Conservation (phyloP, 1,140 invertebrate species). For the Drosophila repleta region DNA sequence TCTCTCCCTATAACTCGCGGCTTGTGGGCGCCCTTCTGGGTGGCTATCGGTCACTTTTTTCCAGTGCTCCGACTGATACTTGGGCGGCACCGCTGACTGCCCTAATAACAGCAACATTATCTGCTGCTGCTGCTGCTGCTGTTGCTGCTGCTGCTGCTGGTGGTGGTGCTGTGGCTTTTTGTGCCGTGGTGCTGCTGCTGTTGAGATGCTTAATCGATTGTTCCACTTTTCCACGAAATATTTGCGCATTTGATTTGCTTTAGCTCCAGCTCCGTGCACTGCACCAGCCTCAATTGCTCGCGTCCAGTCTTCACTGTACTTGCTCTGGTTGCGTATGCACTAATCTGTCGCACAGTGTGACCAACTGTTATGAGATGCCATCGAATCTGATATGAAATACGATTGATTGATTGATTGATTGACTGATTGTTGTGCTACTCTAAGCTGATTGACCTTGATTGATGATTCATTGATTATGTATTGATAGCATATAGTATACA, state of each 20-base stretch:
- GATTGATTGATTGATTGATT: too few species aligned
- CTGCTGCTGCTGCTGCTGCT: constrained; percentile 10
- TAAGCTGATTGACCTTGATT: too few species aligned
- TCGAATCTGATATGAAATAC: background rate
- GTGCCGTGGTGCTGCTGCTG: too few species aligned
- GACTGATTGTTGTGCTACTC: too few species aligned
- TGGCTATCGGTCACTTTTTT: background rate
- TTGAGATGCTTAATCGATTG: constrained; percentile 79
- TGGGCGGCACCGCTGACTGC: constrained; percentile 9
- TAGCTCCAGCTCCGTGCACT: constrained; percentile 22
- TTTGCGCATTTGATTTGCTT: constrained; percentile 74
- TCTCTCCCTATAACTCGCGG: constrained; percentile 3
- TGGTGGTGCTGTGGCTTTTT: too few species aligned
- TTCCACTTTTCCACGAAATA: constrained; percentile 84
- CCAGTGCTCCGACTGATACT: background rate
- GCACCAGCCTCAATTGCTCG: background rate
- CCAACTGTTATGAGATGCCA: background rate
- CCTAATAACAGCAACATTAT: constrained; percentile 20
- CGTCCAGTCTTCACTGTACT: constrained; percentile 5
- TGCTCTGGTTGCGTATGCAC: constrained; percentile 3
- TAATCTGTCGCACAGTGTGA: background rate
- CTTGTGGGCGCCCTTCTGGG: constrained; percentile 20
- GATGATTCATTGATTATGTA: too few species aligned
- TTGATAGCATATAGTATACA: too few species aligned
- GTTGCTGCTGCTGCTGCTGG: constrained; percentile 8